Base-by-base conservation (phyloP, 2,113 vertebrate genomes). In the Anoplopoma fimbria region DNA sequence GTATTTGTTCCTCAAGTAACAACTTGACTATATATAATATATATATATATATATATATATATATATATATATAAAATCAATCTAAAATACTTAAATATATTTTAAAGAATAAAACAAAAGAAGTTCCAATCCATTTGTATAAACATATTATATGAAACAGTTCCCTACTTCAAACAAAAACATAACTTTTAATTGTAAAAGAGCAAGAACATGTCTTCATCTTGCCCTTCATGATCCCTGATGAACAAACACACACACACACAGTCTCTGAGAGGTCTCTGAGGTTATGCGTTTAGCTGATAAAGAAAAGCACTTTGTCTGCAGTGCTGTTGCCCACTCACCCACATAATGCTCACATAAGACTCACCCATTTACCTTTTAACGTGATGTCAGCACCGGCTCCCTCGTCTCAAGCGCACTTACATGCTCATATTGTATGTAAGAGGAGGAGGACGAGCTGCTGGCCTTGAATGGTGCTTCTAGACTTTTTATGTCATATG, bases 271-370 rank as follows among this genome's bases (percentile, higher is more conserved):
- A 38, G 53, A 69, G 65, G 29, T 57, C 61, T 85, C 36, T 69
- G 65, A 81, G 74, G 74, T 83, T 74, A 61, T 72, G 65, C 29
- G 47, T 84, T 79, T 61, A 79, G 61, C 49, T 53, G 61, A 69
- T 79, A 62, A 76, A 85, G 65, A 83, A 89, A 90, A 89, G 82
- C 85, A 87, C 85, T 89, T 85, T 82, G 78, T 79, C 77, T 68
- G 55, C 45, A 1, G 57, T 23, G 71, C 83, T 55, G 80, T 69
- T 80, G 87, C 73, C 76, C 74, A 75, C 85, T 87, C 87, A 47
- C 69, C 75, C 85, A 82, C 85, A 73, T 75, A 79, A 81, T 77
- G 62, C 74, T 83, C 61, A 75, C 45, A 79, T 51, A 23, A 51
- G 67, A n/a, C 78, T 82, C 65, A 1, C 60, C 76, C 34, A n/a